These are phyloP conservation scores for Operophtera brumata DNA, from an alignment of 2,888 invertebrate species.

Conservation along the genomic window DNA sequence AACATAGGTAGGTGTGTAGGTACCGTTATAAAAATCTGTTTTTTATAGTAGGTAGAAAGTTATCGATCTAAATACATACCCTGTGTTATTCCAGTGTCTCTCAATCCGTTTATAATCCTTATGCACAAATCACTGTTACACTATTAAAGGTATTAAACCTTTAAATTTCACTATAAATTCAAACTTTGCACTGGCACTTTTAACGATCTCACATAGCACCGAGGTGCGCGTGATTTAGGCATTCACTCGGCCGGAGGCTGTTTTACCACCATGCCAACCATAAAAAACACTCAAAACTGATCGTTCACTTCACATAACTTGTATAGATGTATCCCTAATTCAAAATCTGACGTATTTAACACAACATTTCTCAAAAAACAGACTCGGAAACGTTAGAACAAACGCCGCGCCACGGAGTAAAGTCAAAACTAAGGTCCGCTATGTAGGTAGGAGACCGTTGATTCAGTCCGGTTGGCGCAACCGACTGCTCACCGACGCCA, in stretches of 20 bases:
- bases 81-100: constrained; percentile 58
- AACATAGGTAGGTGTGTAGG: too few relatives aligned
- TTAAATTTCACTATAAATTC: constrained; percentile 66
- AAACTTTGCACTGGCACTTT: constrained; percentile 74
- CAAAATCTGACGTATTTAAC: constrained; percentile 59
- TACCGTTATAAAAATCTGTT: constrained; percentile 36
- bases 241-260: constrained; percentile 68
- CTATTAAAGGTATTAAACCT: constrained; percentile 52
- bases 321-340: constrained; percentile 51
- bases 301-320: constrained; percentile 51
- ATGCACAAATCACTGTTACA: constrained; percentile 56
- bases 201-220: constrained; percentile 70
- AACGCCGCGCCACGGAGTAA: constrained; percentile 66
- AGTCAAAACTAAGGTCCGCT: constrained; percentile 76
- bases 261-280: constrained; percentile 46
- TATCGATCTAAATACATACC: constrained; percentile 55
- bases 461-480: constrained; percentile 75
- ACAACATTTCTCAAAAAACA: constrained; percentile 63
- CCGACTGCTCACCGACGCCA: constrained; percentile 66
- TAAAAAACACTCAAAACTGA: constrained; percentile 43
- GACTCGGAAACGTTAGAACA: constrained; percentile 62
- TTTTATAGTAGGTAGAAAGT: constrained; percentile 31
- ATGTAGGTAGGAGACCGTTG: constrained; percentile 77
- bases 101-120: constrained; percentile 65
- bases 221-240: constrained; percentile 72